Evolutionary conservation across 2,113 vertebrate genomes (phyloP).

Genomic region (Urocitellus parryii): DNA sequence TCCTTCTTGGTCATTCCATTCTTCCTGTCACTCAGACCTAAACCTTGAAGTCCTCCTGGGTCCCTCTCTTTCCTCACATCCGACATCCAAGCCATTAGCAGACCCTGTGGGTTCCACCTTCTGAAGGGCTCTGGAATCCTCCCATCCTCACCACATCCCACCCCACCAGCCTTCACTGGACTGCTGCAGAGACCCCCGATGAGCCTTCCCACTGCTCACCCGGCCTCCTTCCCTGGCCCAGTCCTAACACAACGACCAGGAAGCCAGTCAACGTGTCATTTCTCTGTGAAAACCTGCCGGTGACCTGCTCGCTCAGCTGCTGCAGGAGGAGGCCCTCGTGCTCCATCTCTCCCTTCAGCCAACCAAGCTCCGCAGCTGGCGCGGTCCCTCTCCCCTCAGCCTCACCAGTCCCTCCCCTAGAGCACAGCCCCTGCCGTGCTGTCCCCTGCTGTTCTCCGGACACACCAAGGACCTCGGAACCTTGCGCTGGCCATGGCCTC

Average conservation of each 20-base stretch:
- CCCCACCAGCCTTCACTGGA: neutral
- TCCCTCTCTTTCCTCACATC: neutral
- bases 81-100: neutral
- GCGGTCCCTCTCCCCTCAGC: neutral
- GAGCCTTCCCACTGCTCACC: neutral
- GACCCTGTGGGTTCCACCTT: neutral
- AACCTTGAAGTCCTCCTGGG: neutral
- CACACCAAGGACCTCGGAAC: neutral
- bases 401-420: neutral
- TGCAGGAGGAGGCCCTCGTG: neutral
- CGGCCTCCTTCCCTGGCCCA: neutral
- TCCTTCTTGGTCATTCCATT: neutral
- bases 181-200: too few species aligned
- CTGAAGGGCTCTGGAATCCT: neutral
- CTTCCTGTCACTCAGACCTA: neutral
- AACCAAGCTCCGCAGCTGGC: neutral
- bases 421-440: fast-evolving
- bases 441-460: neutral
- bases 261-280: fast-evolving
- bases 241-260: neutral
- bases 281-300: neutral
- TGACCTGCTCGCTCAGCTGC: neutral
- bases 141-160: fast-evolving
- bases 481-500: neutral
- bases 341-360: fast-evolving